phyloP scores from a whole-genome alignment of 1,140 invertebrate genomes.

The Drosophila watanabei region DNA sequence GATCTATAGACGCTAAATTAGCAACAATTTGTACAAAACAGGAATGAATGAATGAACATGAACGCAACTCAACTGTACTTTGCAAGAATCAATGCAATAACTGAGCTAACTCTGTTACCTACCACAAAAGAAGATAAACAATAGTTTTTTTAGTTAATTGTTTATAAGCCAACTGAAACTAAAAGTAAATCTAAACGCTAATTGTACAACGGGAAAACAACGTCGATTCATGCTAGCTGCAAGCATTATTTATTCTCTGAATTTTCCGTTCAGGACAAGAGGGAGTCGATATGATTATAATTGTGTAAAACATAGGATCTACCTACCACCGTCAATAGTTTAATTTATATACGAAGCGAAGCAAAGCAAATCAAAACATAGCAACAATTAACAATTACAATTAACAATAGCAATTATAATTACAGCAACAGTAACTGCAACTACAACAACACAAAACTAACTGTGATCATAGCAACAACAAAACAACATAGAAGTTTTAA shows the following conservation, averaged over 20 bases:
- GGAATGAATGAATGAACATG: slow-evolving; percentile 25
- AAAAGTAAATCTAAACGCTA: slow-evolving; percentile 11
- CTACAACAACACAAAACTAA: slow-evolving; percentile 82
- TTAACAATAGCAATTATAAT: slow-evolving; percentile 60
- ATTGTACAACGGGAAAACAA: slow-evolving; percentile 13
- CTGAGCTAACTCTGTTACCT: slow-evolving; percentile 49
- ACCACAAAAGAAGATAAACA: slow-evolving; percentile 25
- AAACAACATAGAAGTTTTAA: slow-evolving; percentile 58
- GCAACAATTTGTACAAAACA: slow-evolving; percentile 59
- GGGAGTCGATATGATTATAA: slow-evolving; percentile 23
- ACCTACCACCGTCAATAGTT: slow-evolving; percentile 83
- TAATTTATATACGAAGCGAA: slow-evolving; percentile 64
- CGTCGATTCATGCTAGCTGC: slow-evolving; percentile 55
- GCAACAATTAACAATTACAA: slow-evolving; percentile 55
- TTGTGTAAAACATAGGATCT: slow-evolving; percentile 60
- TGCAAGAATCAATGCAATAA: slow-evolving; percentile 44
- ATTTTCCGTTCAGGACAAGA: slow-evolving; percentile 22
- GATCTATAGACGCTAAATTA: slow-evolving; percentile 58
- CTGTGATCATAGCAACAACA: slow-evolving; percentile 76
- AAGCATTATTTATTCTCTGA: slow-evolving; percentile 58
- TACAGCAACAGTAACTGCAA: slow-evolving; percentile 56
- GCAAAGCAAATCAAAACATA: slow-evolving; percentile 46
- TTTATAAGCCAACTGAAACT: slow-evolving; percentile 15
- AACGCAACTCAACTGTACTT: slow-evolving; percentile 15
- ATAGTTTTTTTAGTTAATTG: slow-evolving; percentile 36